Percentiles rank a stretch among this genome's conserved stretches.
Evolutionary conservation across 2,888 invertebrate genomes (phyloP).

Genomic region (Zygothrica quintamaculata): DNA sequence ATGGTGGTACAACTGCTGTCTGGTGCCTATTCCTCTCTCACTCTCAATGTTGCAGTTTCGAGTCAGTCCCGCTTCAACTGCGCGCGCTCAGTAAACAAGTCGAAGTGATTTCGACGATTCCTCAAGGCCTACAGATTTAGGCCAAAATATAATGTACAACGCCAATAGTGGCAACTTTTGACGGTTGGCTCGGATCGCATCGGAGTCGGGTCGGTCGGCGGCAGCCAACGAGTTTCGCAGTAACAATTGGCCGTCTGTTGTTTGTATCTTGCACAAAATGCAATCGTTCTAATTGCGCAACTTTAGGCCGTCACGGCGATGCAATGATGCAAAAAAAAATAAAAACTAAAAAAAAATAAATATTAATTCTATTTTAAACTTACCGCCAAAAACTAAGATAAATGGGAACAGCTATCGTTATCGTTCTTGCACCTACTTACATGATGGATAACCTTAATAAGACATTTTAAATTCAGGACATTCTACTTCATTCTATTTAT

Average conservation of each 20-base stretch:
- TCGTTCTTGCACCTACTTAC: slow-evolving; percentile 17
- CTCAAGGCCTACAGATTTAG: slow-evolving; percentile 79
- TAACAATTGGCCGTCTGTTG: slow-evolving; percentile 55
- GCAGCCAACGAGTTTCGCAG: slow-evolving; percentile 54
- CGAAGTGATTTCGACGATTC: slow-evolving; percentile 79
- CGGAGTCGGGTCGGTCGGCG: slow-evolving; percentile 37
- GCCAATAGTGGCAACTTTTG: slow-evolving; percentile 45
- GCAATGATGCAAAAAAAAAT: slow-evolving; percentile 48
- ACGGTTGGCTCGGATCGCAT: slow-evolving; percentile 26
- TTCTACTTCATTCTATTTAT: too few species aligned
- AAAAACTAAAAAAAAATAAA: too few species aligned
- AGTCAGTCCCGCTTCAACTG: slow-evolving; percentile 60
- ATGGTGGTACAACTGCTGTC: slow-evolving; percentile 19
- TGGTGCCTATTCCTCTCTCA: slow-evolving; percentile 37
- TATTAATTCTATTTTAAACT: slow-evolving; percentile 41
- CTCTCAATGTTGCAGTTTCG: slow-evolving; percentile 52
- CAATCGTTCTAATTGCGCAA: slow-evolving; percentile 75
- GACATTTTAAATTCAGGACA: too few species aligned
- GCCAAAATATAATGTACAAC: slow-evolving; percentile 68
- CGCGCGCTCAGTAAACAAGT: slow-evolving; percentile 78
- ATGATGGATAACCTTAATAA: too few species aligned
- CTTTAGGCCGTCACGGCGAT: slow-evolving; percentile 29
- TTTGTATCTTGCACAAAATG: slow-evolving; percentile 62
- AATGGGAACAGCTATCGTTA: slow-evolving; percentile 33
- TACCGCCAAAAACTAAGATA: slow-evolving; percentile 30